These are phyloP conservation scores for Psilopsiagon aurifrons DNA, from an alignment of 2,113 vertebrate genomes.

Conservation along the genomic window DNA sequence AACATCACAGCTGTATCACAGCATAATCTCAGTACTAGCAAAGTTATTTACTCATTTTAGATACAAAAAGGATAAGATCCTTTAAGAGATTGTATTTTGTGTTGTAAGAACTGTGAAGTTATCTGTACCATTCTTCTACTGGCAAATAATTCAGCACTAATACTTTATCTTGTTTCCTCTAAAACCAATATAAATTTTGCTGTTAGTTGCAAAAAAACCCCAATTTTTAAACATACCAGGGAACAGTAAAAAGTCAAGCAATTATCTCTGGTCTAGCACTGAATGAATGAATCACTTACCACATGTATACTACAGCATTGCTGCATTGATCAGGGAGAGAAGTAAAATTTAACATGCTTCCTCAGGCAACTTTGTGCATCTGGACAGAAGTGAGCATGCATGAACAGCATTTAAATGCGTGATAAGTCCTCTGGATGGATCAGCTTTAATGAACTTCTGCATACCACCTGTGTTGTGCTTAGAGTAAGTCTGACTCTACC, in stretches of 20 bases:
- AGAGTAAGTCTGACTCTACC: background rate
- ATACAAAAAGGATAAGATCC: background rate
- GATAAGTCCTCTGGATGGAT: background rate
- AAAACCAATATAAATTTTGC: background rate
- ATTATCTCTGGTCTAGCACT: background rate
- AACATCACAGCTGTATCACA: background rate
- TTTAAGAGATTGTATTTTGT: background rate
- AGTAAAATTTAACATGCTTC: background rate
- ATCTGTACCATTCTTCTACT: background rate
- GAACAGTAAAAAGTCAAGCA: background rate
- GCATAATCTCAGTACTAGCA: background rate
- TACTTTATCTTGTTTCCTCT: background rate
- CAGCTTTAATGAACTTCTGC: background rate
- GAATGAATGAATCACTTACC: background rate
- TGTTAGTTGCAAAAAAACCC: fast-evolving
- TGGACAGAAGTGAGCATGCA: background rate
- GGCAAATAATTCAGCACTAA: background rate
- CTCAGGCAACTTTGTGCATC: background rate
- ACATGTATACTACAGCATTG: background rate
- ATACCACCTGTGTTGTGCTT: background rate
- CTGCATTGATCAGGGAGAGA: background rate
- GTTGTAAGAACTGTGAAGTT: background rate
- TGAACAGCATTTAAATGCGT: background rate
- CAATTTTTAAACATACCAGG: background rate
- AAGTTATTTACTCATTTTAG: background rate